Evolutionary conservation across 2,113 vertebrate genomes (phyloP).

Genomic region (Cyphomyrus discorhynchus): DNA sequence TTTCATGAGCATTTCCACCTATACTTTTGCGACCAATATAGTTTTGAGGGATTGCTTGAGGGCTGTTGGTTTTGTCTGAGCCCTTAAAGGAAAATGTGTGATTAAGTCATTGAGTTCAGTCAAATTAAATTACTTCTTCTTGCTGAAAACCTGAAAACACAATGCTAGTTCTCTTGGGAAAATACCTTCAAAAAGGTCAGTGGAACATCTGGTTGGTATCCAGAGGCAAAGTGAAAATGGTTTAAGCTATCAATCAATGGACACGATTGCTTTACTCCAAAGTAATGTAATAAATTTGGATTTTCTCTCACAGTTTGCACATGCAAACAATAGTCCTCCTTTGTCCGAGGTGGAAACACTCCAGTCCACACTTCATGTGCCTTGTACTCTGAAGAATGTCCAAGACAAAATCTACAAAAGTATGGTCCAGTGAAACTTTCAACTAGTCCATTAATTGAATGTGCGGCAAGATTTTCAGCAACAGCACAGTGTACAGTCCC

Average conservation of each 20-base stretch:
- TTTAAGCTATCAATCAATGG: constrained; percentile 23
- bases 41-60: too few species aligned
- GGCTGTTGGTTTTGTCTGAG: too few species aligned
- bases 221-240: constrained; percentile 28
- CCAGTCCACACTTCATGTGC: constrained; percentile 13
- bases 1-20: too few species aligned
- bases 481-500: constrained; percentile 32
- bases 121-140: constrained; percentile 33
- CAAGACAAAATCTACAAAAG: constrained; percentile 25
- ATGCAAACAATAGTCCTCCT: constrained; percentile 29
- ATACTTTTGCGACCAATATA: too few species aligned
- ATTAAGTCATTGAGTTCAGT: constrained; percentile 22
- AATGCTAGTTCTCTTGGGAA: constrained; percentile 21
- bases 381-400: constrained; percentile 23
- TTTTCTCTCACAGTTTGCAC: constrained; percentile 30
- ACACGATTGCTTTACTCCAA: constrained; percentile 13
- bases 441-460: constrained; percentile 27
- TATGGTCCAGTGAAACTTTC: constrained; percentile 27
- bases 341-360: constrained; percentile 26
- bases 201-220: constrained; percentile 24
- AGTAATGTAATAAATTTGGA: constrained; percentile 21
- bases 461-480: constrained; percentile 26
- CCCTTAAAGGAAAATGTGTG: neutral
- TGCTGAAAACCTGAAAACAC: constrained; percentile 27
- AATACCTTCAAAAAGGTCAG: constrained; percentile 12